These are phyloP conservation scores for Struthio camelus DNA, from an alignment of 2,113 vertebrate genomes.

Conservation along the genomic window DNA sequence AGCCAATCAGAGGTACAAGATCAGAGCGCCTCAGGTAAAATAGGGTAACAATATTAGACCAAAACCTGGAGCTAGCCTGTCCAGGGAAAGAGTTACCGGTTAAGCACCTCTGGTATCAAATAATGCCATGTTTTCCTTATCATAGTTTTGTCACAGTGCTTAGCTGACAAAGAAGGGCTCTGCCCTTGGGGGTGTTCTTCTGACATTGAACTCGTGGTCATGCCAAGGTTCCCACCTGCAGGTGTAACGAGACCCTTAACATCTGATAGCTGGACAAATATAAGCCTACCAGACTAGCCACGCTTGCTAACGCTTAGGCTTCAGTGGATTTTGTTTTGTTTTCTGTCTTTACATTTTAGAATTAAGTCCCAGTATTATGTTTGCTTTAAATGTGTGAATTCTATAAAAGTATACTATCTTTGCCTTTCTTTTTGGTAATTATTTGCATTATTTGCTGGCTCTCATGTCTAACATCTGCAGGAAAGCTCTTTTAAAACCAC, in stretches of 20 bases:
- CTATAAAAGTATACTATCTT: neutral
- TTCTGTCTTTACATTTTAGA: neutral
- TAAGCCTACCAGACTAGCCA: neutral
- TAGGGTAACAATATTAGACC: neutral
- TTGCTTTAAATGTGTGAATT: neutral
- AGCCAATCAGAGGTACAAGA: neutral
- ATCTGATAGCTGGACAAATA: neutral
- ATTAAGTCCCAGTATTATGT: neutral
- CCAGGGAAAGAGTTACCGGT: neutral
- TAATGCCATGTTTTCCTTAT: neutral
- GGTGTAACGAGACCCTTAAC: neutral
- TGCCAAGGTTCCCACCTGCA: neutral
- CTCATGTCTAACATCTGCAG: slow-evolving; percentile 12
- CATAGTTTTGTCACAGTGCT: neutral
- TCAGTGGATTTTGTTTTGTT: neutral
- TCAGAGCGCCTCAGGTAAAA: neutral
- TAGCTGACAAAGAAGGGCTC: neutral
- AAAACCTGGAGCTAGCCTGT: neutral
- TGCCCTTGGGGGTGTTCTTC: neutral
- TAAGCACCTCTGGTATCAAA: neutral
- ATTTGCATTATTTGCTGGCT: neutral
- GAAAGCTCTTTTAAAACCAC: neutral
- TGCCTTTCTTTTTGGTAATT: neutral
- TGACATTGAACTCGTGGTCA: neutral
- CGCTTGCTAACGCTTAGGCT: neutral